These are phyloP conservation scores for Seriola rivoliana DNA, from an alignment of 2,113 vertebrate genomes.

Conservation along the genomic window DNA sequence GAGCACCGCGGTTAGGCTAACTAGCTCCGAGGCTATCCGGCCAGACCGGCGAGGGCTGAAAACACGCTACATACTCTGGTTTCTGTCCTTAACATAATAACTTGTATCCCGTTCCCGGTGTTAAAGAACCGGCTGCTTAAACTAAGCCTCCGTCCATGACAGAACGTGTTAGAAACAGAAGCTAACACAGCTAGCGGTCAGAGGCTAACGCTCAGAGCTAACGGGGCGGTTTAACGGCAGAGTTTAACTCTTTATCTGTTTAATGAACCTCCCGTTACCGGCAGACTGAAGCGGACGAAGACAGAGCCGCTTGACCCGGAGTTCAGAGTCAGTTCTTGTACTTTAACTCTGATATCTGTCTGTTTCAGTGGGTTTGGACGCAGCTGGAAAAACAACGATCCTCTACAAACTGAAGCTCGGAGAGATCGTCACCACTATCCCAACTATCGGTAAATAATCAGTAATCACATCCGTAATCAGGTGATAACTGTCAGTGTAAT, in stretches of 20 bases:
- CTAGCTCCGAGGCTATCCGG: conserved; percentile 26
- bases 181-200: neutral
- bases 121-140: fast-evolving
- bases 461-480: neutral
- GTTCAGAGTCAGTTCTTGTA: neutral
- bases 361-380: conserved; percentile 91
- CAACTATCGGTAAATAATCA: conserved; percentile 88
- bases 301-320: neutral
- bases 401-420: conserved; percentile 95
- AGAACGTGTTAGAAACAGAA: no score
- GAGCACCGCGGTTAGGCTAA: conserved; percentile 59
- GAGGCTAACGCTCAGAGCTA: conserved; percentile 31
- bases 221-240: neutral
- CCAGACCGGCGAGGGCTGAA: neutral
- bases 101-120: fast-evolving
- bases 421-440: conserved; percentile 96
- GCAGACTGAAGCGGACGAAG: neutral
- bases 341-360: neutral
- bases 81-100: fast-evolving
- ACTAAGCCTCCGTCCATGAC: neutral
- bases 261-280: neutral
- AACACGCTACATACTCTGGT: neutral
- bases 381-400: conserved; percentile 96
- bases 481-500: neutral
- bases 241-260: neutral